Conservation (phyloP, 2,113 vertebrate species). For the Ceuthmochares aereus region DNA sequence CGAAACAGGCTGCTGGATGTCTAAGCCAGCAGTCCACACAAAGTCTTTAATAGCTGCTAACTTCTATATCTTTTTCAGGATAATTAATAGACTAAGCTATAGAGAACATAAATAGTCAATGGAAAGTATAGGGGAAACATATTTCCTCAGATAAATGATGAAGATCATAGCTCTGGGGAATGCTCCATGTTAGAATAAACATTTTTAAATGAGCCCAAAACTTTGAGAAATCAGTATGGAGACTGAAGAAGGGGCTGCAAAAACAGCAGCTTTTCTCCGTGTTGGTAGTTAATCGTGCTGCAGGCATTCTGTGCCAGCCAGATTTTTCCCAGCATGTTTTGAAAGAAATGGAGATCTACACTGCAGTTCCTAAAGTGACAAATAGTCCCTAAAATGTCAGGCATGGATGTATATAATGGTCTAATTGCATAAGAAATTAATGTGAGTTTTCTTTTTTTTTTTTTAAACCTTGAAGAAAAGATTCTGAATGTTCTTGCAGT, state of each 20-base stretch:
- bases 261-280: neutral
- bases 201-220: neutral
- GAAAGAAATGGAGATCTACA: neutral
- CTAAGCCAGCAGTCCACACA: neutral
- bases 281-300: neutral
- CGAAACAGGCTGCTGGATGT: neutral
- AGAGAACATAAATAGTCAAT: neutral
- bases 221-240: neutral
- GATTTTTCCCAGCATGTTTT: neutral
- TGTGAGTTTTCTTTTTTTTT: neutral
- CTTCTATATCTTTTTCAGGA: neutral
- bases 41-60: neutral
- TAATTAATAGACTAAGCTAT: neutral
- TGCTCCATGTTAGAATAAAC: neutral
- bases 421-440: neutral
- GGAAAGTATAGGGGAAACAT: neutral
- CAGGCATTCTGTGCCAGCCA: neutral
- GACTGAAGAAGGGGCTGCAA: neutral
- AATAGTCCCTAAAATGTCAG: neutral
- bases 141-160: neutral
- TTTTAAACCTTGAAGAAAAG: neutral
- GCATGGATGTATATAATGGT: rapidly evolving
- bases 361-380: neutral
- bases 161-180: neutral
- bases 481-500: neutral